Evolutionary conservation across 1,140 invertebrate species (phyloP).

Genomic region (Bactericera cockerelli): DNA sequence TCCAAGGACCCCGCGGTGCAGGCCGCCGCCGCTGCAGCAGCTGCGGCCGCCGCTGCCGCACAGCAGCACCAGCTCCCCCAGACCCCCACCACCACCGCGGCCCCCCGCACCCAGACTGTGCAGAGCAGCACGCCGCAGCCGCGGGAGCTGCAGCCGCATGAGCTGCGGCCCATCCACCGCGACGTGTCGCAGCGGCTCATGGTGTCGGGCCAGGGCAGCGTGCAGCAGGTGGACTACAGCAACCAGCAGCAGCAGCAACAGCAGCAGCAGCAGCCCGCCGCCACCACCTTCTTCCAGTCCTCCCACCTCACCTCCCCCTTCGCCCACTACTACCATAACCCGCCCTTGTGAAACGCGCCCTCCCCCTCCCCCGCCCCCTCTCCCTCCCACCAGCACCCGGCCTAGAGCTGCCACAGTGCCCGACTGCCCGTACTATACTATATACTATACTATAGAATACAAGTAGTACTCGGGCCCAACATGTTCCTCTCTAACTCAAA

Average conservation of each 20-base stretch:
- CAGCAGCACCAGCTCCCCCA: conserved; percentile 9
- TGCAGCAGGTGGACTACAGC: not conserved
- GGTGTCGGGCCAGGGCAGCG: not conserved
- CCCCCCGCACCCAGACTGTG: conserved; percentile 9
- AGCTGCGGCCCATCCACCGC: not conserved
- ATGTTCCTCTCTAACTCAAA: too few species aligned
- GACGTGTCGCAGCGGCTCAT: not conserved
- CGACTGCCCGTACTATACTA: too few species aligned
- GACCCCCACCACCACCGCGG: conserved; percentile 11
- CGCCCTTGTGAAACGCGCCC: not conserved
- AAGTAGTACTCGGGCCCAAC: too few species aligned
- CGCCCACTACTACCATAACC: conserved; percentile 7
- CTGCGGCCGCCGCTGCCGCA: not conserved
- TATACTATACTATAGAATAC: too few species aligned
- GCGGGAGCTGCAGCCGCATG: not conserved
- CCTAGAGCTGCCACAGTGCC: not conserved
- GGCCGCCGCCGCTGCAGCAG: conserved; percentile 5
- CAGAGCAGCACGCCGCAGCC: not conserved
- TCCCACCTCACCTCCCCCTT: not conserved
- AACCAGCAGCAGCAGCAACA: not conserved
- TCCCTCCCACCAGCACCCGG: not conserved
- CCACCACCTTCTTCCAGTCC: not conserved
- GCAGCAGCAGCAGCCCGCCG: not conserved
- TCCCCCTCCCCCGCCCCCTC: too few species aligned
- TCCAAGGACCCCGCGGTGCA: not conserved